These are phyloP conservation scores for Rhinolophus sinicus DNA, from an alignment of 2,113 vertebrate genomes.

Conservation along the genomic window DNA sequence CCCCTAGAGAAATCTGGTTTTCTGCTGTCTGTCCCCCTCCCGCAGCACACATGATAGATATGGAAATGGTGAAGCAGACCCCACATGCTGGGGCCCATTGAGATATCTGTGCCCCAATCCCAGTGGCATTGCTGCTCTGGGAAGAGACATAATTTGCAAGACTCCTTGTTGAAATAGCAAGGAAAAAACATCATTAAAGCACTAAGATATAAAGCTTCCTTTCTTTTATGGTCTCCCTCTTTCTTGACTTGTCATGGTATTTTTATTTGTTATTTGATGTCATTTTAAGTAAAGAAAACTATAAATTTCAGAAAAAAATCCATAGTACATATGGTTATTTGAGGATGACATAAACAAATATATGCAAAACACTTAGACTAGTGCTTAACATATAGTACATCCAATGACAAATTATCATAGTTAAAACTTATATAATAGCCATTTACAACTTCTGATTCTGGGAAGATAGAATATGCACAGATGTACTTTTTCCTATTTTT, in stretches of 20 bases:
- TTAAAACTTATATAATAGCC: background rate
- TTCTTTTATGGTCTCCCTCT: background rate
- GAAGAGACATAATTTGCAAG: background rate
- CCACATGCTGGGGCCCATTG: background rate
- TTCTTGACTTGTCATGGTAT: background rate
- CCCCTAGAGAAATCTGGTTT: background rate
- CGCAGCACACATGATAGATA: rapidly evolving
- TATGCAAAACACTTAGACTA: too few relatives aligned
- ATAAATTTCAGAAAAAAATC: conserved; percentile 42
- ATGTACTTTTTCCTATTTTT: background rate
- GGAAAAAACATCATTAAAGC: background rate
- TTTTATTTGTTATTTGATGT: conserved; percentile 59
- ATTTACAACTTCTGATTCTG: background rate
- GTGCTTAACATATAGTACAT: background rate
- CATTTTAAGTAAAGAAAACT: conserved; percentile 54
- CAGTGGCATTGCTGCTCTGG: background rate
- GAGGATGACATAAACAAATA: background rate
- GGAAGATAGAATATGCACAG: background rate
- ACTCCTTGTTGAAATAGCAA: background rate
- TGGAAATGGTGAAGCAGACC: background rate
- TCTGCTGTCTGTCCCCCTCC: too few relatives aligned
- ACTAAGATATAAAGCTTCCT: background rate
- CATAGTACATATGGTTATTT: background rate
- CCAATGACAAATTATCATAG: background rate
- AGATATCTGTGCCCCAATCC: background rate